Evolutionary conservation across 2,888 invertebrate species (phyloP), one percentile per base, ranked within the genome.

Genomic region (Coleophora deauratella): DNA sequence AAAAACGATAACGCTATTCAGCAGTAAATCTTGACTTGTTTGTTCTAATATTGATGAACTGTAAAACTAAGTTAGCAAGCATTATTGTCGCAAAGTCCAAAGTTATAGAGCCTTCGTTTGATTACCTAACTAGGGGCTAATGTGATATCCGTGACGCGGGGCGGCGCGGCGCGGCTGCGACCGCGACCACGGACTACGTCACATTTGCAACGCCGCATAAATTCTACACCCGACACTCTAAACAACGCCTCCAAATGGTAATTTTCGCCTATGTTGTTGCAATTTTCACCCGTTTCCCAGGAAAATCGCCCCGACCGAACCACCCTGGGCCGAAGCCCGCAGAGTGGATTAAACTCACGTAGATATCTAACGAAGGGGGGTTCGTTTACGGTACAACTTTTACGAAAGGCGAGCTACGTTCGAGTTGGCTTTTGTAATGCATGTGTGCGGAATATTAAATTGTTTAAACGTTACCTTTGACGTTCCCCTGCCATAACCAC

Each of bases 391-490:
- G 70, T 72, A 69, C 72, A 80, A 81, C 80, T 84, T 82, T 80
- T 75, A 70, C 74, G 70, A 75, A 79, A 79, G 77, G 73, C 68
- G 72, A 71, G 71, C 71, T 67, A 73, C 76, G 78, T 80, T 80
- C 71, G 77, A 79, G 80, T 78, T 81, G 69, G 67, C 76, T 73
- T 77, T 81, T 77, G 69, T 74, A 81, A 79, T 78, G 74, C 78
- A 72, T 73, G 79, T 80, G 80, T 79, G 78, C 71, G 64, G 84
- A 85, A 84, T 85, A 84, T 82, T 79, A 84, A 84, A 82, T 82
- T 81, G 80, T 80, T 82, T 79, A 81, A 82, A 77, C 71, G 76
- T 73, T 79, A 75, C 79, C 77, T 79, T 77, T 75, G 73, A 76
- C 72, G 68, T 66, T 62, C 67, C 66, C 69, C 59, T 63, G 62